Conservation (phyloP, 53 echinoderm and acorn worm genomes). For the Hippasteria phrygiana region DNA sequence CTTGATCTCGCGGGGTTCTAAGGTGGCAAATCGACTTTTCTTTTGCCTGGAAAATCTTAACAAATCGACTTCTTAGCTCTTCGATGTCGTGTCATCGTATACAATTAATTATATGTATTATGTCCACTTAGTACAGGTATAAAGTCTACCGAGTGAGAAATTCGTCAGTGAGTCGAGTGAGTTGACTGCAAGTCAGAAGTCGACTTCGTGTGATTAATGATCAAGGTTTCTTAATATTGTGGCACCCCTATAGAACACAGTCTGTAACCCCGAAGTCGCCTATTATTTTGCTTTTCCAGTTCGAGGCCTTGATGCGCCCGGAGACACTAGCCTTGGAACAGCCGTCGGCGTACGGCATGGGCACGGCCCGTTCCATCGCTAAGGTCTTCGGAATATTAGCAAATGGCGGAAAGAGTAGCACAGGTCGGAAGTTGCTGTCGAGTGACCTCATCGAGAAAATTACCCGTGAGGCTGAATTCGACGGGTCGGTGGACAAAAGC, state of each 20-base stretch:
- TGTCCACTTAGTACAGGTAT: too few relatives aligned
- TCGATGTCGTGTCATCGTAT: too few relatives aligned
- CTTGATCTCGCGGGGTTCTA: too few relatives aligned
- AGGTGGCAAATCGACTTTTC: too few relatives aligned
- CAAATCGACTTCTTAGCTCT: too few relatives aligned
- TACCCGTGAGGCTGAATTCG: background rate
- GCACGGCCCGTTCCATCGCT: conserved; percentile 68
- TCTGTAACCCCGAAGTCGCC: background rate
- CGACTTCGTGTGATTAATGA: too few relatives aligned
- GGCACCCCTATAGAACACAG: too few relatives aligned
- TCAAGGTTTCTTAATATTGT: background rate
- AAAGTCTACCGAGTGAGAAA: too few relatives aligned
- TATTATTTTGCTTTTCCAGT: background rate
- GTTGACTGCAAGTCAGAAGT: too few relatives aligned
- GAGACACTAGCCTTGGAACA: conserved; percentile 26
- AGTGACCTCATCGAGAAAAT: conserved; percentile 10
- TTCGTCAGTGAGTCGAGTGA: too few relatives aligned
- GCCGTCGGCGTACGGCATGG: conserved; percentile 67
- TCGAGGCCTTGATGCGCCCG: conserved; percentile 36
- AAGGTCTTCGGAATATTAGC: conserved; percentile 69
- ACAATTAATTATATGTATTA: too few relatives aligned
- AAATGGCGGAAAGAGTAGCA: conserved; percentile 19
- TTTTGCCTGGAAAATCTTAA: too few relatives aligned
- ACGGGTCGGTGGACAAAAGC: conserved; percentile 34
- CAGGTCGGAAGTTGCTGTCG: conserved; percentile 32